phyloP scores from a whole-genome alignment of 2,113 vertebrate species.

The Anolis sagrei region DNA sequence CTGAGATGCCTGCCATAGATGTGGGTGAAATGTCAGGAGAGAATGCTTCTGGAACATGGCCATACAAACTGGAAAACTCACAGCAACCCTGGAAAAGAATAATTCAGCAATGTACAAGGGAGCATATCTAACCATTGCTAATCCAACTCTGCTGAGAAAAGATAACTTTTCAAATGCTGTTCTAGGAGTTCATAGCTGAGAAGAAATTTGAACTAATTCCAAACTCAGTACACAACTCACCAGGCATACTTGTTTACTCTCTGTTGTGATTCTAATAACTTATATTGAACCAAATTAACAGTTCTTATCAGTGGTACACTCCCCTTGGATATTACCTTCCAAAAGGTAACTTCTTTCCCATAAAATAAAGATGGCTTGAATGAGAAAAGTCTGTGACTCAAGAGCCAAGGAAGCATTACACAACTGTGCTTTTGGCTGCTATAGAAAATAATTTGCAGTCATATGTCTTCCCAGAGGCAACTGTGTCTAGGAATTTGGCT shows the following conservation, averaged over 20 bases:
- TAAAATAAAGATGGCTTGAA: background rate
- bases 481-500: constrained; percentile 25
- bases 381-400: background rate
- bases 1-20: too few species aligned
- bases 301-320: too few species aligned
- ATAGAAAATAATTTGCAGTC: background rate
- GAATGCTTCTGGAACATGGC: too few species aligned
- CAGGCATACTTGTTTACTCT: background rate
- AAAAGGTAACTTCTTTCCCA: background rate
- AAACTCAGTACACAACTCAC: background rate
- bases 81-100: too few species aligned
- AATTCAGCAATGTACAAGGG: background rate
- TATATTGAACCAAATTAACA: too few species aligned
- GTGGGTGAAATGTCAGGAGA: too few species aligned
- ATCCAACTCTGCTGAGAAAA: background rate
- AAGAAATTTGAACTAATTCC: background rate
- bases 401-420: accelerated
- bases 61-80: too few species aligned
- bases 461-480: background rate
- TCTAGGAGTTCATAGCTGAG: background rate
- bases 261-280: too few species aligned
- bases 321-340: background rate
- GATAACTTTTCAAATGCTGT: background rate
- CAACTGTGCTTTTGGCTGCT: background rate
- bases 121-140: background rate